phyloP scores from a whole-genome alignment of 2,113 vertebrate genomes.

The Ailurus styani region DNA sequence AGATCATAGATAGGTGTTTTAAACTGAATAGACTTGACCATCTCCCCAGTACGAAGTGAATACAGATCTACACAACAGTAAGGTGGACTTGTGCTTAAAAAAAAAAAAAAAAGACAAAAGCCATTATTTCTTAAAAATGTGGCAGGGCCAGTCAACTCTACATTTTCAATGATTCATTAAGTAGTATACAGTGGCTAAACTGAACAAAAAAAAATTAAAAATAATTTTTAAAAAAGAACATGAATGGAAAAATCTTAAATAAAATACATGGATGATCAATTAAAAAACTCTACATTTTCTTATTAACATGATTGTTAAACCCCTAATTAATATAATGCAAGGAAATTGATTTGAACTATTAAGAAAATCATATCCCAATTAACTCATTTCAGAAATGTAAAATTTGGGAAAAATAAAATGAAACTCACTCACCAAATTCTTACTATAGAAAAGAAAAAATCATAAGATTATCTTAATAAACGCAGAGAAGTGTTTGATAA shows the following conservation, averaged over 20 bases:
- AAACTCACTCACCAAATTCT: neutral
- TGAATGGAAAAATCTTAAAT: too few species aligned
- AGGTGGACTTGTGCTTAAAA: conserved; percentile 91
- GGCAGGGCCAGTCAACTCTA: neutral
- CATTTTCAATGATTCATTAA: neutral
- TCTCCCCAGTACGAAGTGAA: conserved; percentile 94
- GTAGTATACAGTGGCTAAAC: too few species aligned
- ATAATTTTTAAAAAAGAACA: too few species aligned
- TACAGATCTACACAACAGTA: conserved; percentile 97
- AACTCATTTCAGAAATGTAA: neutral
- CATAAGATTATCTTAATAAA: neutral
- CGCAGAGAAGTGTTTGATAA: neutral
- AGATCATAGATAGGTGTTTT: conserved; percentile 98
- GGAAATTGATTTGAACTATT: neutral
- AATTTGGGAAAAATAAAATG: neutral
- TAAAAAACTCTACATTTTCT: neutral
- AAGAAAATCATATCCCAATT: neutral
- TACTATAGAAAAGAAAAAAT: neutral
- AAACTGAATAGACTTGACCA: conserved; percentile 99
- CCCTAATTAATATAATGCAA: neutral
- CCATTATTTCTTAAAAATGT: neutral
- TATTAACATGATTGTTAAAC: neutral
- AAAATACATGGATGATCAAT: too few species aligned
- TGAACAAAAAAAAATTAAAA: too few species aligned
- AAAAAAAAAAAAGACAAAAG: neutral